A percentile compares a stretch with the other conserved stretches of the same genome.
These are phyloP conservation scores for Chaetogeoica ovagalla DNA, from an alignment of 2,888 invertebrate genomes.

Conservation along the genomic window DNA sequence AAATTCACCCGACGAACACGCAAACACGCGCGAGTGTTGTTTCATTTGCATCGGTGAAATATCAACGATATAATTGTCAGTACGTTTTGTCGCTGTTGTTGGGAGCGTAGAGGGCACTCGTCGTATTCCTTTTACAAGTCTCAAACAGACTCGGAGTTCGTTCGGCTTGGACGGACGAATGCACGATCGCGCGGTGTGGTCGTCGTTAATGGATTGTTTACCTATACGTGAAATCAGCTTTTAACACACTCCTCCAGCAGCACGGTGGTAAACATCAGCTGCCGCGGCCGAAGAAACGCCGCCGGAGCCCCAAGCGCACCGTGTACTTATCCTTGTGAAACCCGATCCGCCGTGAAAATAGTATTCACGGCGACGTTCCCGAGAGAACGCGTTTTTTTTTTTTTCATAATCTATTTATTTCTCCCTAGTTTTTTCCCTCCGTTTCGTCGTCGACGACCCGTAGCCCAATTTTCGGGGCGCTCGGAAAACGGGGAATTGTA, in stretches of 20 bases:
- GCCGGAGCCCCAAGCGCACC: not conserved
- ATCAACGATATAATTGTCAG: too few relatives aligned
- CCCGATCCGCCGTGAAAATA: slow-evolving; percentile 41
- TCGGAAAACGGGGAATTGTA: slow-evolving; percentile 2
- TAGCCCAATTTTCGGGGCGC: not conserved
- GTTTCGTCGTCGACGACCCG: not conserved
- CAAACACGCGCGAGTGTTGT: too few relatives aligned
- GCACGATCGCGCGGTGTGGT: not conserved
- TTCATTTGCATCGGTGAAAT: too few relatives aligned
- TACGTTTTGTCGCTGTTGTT: too few relatives aligned
- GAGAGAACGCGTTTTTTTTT: not conserved
- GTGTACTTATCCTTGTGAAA: slow-evolving; percentile 18
- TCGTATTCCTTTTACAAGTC: slow-evolving; percentile 9
- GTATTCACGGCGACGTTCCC: slow-evolving; percentile 17
- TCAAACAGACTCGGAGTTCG: not conserved
- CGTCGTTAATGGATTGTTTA: slow-evolving; percentile 50
- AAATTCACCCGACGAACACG: too few relatives aligned
- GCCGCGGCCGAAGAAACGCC: too few relatives aligned
- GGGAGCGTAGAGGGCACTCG: not conserved
- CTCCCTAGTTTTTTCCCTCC: not conserved
- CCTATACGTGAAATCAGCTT: slow-evolving; percentile 26
- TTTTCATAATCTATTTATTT: not conserved
- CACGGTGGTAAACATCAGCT: slow-evolving; percentile 35
- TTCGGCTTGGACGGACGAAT: not conserved
- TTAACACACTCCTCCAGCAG: slow-evolving; percentile 24